These are phyloP conservation scores for Rhynchotus rufescens DNA, from an alignment of 2,797 vertebrate species.

Conservation along the genomic window DNA sequence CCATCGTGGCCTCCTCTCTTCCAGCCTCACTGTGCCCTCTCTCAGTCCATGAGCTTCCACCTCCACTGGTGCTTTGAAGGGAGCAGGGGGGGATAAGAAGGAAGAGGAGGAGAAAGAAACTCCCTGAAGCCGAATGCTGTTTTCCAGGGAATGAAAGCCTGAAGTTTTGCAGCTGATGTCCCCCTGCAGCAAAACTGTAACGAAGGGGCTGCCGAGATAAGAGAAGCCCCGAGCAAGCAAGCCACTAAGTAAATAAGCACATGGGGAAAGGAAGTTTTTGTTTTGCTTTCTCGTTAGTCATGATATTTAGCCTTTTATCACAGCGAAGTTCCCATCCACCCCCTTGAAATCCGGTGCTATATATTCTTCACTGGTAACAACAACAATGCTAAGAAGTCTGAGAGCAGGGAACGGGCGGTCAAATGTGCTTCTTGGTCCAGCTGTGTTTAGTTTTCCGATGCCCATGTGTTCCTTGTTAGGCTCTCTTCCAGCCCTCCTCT, in stretches of 20 bases:
- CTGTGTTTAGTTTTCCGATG: constrained; percentile 81
- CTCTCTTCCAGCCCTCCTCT: constrained; percentile 71
- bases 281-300: constrained; percentile 69
- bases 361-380: constrained; percentile 64
- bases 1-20: background rate
- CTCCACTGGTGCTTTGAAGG: background rate
- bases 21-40: background rate
- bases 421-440: constrained; percentile 54
- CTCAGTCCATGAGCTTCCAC: background rate
- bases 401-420: constrained; percentile 50
- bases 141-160: background rate
- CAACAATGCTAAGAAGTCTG: constrained; percentile 45
- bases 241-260: constrained; percentile 56
- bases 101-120: background rate
- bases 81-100: background rate
- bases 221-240: constrained; percentile 25
- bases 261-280: constrained; percentile 68
- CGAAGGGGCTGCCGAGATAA: constrained; percentile 33
- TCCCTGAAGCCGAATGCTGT: background rate
- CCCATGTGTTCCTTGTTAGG: constrained; percentile 84
- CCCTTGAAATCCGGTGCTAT: constrained; percentile 55
- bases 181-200: background rate
- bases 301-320: constrained; percentile 57
- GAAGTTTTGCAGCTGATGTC: background rate
- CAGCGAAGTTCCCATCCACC: constrained; percentile 49